These are phyloP conservation scores for Crax fasciolata DNA, from an alignment of 2,797 vertebrate species.

Conservation along the genomic window DNA sequence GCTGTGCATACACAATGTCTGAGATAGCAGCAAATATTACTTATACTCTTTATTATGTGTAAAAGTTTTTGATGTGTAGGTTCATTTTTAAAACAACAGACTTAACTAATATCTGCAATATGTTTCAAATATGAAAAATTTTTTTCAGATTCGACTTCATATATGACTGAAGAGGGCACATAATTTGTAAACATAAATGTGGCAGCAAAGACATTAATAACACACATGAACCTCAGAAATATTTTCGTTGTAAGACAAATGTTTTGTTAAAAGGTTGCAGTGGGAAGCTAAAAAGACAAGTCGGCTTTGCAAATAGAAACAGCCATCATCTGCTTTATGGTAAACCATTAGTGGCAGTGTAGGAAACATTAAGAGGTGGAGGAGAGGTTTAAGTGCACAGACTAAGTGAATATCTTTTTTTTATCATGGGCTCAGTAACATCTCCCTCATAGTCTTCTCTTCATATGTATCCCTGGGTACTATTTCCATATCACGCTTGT, in stretches of 20 bases:
- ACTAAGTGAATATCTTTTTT: not conserved
- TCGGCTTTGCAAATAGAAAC: not conserved
- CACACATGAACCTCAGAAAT: not conserved
- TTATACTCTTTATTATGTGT: not conserved
- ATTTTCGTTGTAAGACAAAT: not conserved
- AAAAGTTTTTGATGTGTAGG: not conserved
- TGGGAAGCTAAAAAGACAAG: not conserved
- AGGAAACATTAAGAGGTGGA: not conserved
- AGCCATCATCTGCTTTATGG: not conserved
- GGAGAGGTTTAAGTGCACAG: not conserved
- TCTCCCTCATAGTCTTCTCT: not conserved
- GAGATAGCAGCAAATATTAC: not conserved
- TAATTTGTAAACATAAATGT: not conserved
- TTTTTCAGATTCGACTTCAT: not conserved
- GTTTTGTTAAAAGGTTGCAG: not conserved
- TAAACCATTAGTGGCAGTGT: not conserved
- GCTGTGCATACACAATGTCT: not conserved
- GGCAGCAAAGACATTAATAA: not conserved
- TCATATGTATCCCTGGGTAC: not conserved
- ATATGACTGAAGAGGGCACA: not conserved
- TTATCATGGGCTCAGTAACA: not conserved
- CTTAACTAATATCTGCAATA: not conserved
- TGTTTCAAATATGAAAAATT: not conserved
- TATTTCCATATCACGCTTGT: not conserved
- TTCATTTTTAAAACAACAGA: not conserved